Base-by-base conservation (phyloP, 1,140 invertebrate genomes). In the Achroia grisella region DNA sequence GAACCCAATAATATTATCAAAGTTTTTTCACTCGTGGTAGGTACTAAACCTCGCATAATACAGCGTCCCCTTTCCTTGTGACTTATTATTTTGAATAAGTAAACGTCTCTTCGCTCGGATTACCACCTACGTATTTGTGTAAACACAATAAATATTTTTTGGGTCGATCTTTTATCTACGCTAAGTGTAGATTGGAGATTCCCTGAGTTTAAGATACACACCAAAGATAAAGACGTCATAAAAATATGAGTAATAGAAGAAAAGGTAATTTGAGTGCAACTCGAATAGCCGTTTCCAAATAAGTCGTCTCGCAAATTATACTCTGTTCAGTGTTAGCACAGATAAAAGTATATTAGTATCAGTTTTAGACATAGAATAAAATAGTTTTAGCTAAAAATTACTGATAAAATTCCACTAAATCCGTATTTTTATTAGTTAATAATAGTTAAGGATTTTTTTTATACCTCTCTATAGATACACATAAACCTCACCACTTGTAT, bases 131-230 rank as follows among this genome's bases (percentile, higher is more conserved):
- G 71, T 73, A 71, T 77, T 79, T 72, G 66, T 74, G 70, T 81
- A 81, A 77, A 81, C 73, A 79, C 77, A 81, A 81, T 82, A 73
- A 77, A 77, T 77, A 66, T 66, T 76, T 77, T 76, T 81, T 73
- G 61, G 56, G 32, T 37, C 34, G 48, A 48, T 37, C 44, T 54
- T 56, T 71, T 71, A 57, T 71, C 62, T 63, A 9, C 30, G 29
- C n/a, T 35, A 48, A 56, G 53, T 61, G 52, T 42, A 64, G 71
- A 72, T 68, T 44, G 14, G 35, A 67, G 64, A 72, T 70, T 58
- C 36, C 44, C 50, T 31, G 44, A 56, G 58, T 59, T 56, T 56
- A 52, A 62, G 63, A 65, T 66, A 52, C 49, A 35, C 27, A 40
- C n/a, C 28, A 29, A 10, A 56, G 65, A 62, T 69, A 62, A 52